Evolutionary conservation across 92 coral and sea anemone species (phyloP), one percentile per base, ranked within the genome.

Genomic region (Desmophyllum pertusum): DNA sequence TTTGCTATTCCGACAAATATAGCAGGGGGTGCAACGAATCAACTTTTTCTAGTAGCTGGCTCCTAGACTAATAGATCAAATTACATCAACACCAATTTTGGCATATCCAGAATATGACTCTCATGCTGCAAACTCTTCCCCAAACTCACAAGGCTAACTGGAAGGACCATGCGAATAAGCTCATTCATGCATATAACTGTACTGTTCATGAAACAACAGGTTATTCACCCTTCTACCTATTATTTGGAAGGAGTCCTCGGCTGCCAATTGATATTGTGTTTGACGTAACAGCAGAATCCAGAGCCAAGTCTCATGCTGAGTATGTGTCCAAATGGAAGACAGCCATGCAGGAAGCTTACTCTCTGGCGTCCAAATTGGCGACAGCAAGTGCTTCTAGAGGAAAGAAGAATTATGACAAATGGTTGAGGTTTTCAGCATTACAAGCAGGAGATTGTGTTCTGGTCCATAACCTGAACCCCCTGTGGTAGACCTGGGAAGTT

Each of bases 91-190:
- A n/a, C n/a, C n/a, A n/a, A n/a, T n/a, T n/a, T n/a, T n/a, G n/a
- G n/a, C n/a, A n/a, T n/a, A n/a, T n/a, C n/a, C n/a, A n/a, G n/a
- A n/a, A n/a, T n/a, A n/a, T n/a, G n/a, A n/a, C n/a, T n/a, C n/a
- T n/a, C n/a, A 90, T 83, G 89, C 70, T 87, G 81, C 86, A 88
- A 15, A 90, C 85, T 6, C 81, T 90, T 1, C 85, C 91, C 0
- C 91, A 87, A 79, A 55, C 88, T 18, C 36, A 79, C 76, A 90
- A 84, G 64, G 33, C 89, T 40, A 73, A 64, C 61, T 91, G 94
- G 89, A 91, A 91, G 70, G 91, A 80, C 59, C 83, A 87, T 61
- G 67, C 78, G 43, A 88, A 84, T 68, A 83, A 88, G 36, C 84
- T 83, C 55, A 84, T 70, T 53, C 86, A 88, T 84, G 91, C 85